phyloP scores from a whole-genome alignment of 1,140 invertebrate genomes.

The Choristoneura fumiferana region DNA sequence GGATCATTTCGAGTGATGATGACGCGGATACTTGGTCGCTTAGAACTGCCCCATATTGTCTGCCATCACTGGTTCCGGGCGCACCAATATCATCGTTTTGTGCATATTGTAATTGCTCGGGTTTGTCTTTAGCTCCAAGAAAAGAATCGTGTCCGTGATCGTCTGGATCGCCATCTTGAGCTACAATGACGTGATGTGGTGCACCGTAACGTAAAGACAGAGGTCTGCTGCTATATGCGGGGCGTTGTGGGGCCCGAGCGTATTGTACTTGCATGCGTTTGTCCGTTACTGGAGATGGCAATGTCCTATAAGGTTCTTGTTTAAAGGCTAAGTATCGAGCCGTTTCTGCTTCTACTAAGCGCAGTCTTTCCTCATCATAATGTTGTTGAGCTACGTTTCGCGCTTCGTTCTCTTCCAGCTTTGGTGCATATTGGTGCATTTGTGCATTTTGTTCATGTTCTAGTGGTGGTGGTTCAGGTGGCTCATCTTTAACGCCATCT shows the following conservation, averaged over 20 bases:
- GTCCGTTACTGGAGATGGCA: conserved; percentile 41
- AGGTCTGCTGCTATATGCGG: conserved; percentile 41
- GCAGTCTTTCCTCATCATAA: conserved; percentile 62
- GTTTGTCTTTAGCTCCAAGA: conserved; percentile 50
- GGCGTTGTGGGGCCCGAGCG: conserved; percentile 38
- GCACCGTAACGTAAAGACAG: conserved; percentile 55
- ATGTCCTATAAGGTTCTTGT: conserved; percentile 49
- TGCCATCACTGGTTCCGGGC: conserved; percentile 32
- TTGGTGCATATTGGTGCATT: conserved; percentile 44
- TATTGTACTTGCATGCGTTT: conserved; percentile 41
- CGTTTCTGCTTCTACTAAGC: conserved; percentile 56
- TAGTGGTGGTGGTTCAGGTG: conserved; percentile 42
- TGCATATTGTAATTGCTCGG: conserved; percentile 49
- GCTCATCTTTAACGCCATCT: conserved; percentile 65
- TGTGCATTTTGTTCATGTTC: conserved; percentile 43
- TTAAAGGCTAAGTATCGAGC: conserved; percentile 65
- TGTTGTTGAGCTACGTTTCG: conserved; percentile 30
- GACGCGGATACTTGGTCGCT: conserved; percentile 54
- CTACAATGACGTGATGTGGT: conserved; percentile 56
- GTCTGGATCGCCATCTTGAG: conserved; percentile 50
- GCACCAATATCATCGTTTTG: conserved; percentile 31
- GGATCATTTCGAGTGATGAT: conserved; percentile 67
- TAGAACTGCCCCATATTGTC: conserved; percentile 53
- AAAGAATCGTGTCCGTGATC: conserved; percentile 51
- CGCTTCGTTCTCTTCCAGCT: conserved; percentile 44